Conservation (phyloP, 2,113 vertebrate species). For the Serilophus lunatus region DNA sequence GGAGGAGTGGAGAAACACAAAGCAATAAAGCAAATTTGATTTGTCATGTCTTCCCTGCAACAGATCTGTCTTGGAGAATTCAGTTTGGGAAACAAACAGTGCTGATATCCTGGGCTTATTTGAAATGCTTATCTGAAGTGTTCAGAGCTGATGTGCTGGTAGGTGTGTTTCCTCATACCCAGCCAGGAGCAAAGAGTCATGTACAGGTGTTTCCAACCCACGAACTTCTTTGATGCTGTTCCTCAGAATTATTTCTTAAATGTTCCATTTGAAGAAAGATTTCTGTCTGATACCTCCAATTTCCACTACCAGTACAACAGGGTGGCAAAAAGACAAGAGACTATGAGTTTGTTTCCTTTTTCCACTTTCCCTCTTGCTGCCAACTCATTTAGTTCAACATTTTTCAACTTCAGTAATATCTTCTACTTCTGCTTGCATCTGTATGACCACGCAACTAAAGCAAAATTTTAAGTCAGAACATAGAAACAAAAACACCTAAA, state of each 20-base stretch:
- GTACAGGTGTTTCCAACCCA: background rate
- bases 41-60: background rate
- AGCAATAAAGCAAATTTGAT: background rate
- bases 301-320: background rate
- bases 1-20: background rate
- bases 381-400: background rate
- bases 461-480: background rate
- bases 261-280: background rate
- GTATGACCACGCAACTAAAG: background rate
- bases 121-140: background rate
- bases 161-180: background rate
- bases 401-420: background rate
- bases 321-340: background rate
- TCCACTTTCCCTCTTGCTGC: background rate
- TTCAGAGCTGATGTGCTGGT: background rate
- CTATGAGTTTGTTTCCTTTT: fast-evolving
- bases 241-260: background rate
- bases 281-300: background rate
- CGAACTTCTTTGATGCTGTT: background rate
- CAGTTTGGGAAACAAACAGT: background rate
- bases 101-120: background rate
- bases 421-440: background rate
- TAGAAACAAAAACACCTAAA: background rate
- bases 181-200: background rate
- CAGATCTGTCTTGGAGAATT: background rate